Conservation (phyloP, 2,113 vertebrate species). For the Jacana jacana region DNA sequence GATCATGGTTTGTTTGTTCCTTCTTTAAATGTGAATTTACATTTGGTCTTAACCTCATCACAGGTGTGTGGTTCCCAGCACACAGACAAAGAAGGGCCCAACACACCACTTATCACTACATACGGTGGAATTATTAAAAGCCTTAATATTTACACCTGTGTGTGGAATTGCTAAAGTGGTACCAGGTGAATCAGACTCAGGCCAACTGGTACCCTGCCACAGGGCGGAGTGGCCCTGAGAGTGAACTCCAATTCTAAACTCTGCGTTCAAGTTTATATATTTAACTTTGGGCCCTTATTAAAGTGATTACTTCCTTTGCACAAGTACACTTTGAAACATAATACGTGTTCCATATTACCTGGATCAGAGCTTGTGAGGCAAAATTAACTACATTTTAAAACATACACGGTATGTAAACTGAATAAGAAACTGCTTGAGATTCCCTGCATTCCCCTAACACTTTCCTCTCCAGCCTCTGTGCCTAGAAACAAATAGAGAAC, state of each 20-base stretch:
- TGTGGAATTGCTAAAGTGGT: neutral
- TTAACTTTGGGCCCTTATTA: neutral
- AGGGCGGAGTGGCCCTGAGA: neutral
- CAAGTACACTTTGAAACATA: neutral
- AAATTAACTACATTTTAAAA: neutral
- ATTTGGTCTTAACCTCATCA: neutral
- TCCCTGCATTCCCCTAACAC: neutral
- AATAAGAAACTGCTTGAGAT: neutral
- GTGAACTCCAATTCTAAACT: neutral
- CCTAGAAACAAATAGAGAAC: neutral
- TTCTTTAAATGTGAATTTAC: neutral
- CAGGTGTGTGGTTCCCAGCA: neutral
- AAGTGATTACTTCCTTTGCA: neutral
- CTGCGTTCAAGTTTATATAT: neutral
- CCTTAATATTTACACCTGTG: neutral
- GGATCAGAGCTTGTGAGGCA: neutral
- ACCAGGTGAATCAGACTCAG: neutral
- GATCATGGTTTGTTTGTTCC: neutral
- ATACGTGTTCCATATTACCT: neutral
- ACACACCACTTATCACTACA: accelerated
- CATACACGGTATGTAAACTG: neutral
- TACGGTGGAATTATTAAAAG: neutral
- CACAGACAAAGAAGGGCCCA: neutral
- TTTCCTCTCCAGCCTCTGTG: neutral
- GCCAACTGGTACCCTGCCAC: neutral